These are phyloP conservation scores for Clanis bilineata DNA, from an alignment of 2,888 invertebrate genomes.

Conservation along the genomic window DNA sequence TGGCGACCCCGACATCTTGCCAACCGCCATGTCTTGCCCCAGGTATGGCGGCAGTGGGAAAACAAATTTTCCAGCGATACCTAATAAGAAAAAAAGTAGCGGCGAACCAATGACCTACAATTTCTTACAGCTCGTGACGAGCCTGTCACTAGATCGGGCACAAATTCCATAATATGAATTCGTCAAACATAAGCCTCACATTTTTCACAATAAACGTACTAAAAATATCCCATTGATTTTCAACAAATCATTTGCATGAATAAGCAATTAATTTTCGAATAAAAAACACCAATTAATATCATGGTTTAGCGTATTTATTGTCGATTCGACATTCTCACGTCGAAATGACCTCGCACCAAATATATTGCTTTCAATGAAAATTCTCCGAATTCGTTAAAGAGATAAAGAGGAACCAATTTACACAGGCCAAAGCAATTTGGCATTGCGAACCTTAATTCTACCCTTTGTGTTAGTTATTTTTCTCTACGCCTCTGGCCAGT, in stretches of 20 bases:
- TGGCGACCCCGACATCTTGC: no score
- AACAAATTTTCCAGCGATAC: no score
- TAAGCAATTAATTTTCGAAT: constrained; percentile 25
- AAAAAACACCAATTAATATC: constrained; percentile 33
- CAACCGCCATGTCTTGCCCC: no score
- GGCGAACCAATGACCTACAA: no score
- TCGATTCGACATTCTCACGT: constrained; percentile 30
- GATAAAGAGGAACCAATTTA: constrained; percentile 22
- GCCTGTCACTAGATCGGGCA: no score
- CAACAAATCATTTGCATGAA: constrained; percentile 23
- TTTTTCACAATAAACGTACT: neutral
- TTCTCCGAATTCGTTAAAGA: constrained; percentile 30
- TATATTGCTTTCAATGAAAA: constrained; percentile 40
- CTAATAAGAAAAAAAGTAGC: no score
- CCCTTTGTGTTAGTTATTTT: constrained; percentile 17
- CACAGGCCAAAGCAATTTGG: constrained; percentile 19
- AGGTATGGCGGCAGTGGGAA: no score
- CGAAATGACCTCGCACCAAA: constrained; percentile 30
- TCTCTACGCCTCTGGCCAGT: neutral
- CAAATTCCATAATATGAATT: no score
- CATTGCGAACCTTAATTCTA: constrained; percentile 17
- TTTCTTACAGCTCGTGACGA: no score
- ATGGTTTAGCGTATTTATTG: constrained; percentile 31
- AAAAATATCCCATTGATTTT: neutral
- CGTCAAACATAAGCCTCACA: no score